phyloP scores from a whole-genome alignment of 2,888 invertebrate genomes.

The Melieria crassipennis region DNA sequence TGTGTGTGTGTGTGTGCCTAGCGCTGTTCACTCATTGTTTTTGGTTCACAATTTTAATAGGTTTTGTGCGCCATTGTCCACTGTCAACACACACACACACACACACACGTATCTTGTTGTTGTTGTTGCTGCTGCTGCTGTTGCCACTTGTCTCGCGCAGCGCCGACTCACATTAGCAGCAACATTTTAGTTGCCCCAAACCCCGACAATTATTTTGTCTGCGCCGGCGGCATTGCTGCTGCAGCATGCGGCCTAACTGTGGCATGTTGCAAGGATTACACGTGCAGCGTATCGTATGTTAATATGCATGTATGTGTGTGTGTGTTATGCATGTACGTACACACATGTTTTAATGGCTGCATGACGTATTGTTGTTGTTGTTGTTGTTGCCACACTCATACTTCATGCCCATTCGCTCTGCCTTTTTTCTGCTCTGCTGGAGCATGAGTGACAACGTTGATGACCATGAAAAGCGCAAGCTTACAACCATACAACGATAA shows the following conservation, averaged over 20 bases:
- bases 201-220: background rate
- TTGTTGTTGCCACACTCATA: background rate
- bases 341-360: background rate
- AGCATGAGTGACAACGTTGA: conserved; percentile 46
- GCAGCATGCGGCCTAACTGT: no score
- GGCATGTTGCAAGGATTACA: no score
- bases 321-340: background rate
- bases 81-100: conserved; percentile 3
- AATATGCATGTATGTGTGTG: conserved; percentile 1
- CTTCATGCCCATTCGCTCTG: background rate
- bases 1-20: no score
- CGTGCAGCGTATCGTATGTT: background rate
- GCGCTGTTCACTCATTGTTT: background rate
- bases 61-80: conserved; percentile 45
- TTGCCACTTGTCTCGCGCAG: no score
- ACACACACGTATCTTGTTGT: no score
- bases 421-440: background rate
- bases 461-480: conserved; percentile 52
- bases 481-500: conserved; percentile 14
- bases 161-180: no score
- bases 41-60: conserved; percentile 48
- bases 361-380: background rate
- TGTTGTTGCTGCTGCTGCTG: no score
- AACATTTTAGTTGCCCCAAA: no score
- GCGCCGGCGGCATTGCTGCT: no score